These are phyloP conservation scores for Synanceia verrucosa DNA, from an alignment of 2,797 vertebrate genomes.

Conservation along the genomic window DNA sequence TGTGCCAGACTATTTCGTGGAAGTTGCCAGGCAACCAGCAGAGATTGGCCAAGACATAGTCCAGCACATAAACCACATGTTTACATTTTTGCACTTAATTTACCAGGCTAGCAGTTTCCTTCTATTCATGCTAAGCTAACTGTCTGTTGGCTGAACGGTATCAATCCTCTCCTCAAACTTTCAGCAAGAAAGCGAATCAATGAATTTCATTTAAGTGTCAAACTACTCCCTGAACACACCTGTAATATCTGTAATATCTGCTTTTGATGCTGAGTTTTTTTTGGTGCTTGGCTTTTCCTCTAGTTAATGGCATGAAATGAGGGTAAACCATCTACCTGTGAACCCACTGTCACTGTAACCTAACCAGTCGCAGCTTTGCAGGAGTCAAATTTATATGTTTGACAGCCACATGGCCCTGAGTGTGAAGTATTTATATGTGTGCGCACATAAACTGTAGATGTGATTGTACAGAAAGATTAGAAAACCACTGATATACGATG, in stretches of 20 bases:
- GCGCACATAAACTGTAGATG: constrained; percentile 41
- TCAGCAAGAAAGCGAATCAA: background rate
- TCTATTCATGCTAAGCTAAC: background rate
- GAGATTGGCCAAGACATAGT: background rate
- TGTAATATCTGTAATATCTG: constrained; percentile 26
- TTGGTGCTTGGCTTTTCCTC: constrained; percentile 42
- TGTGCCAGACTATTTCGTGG: background rate
- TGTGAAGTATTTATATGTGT: constrained; percentile 27
- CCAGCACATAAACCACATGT: background rate
- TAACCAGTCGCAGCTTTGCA: constrained; percentile 43
- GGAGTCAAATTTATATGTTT: constrained; percentile 32
- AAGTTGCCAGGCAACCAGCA: background rate
- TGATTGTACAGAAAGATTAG: constrained; percentile 29
- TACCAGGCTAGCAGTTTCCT: background rate
- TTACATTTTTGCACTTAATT: too few relatives aligned
- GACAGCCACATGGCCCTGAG: constrained; percentile 37
- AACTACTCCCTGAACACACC: background rate
- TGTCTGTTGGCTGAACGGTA: background rate
- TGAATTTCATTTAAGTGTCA: background rate
- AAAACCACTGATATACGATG: constrained; percentile 20
- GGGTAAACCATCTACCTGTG: constrained; percentile 54
- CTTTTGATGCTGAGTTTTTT: constrained; percentile 19
- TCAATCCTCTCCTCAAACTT: background rate
- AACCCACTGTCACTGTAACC: constrained; percentile 56
- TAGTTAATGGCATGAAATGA: constrained; percentile 34